Base-by-base conservation (phyloP, 2,888 invertebrate genomes). In the Pammene aurita region DNA sequence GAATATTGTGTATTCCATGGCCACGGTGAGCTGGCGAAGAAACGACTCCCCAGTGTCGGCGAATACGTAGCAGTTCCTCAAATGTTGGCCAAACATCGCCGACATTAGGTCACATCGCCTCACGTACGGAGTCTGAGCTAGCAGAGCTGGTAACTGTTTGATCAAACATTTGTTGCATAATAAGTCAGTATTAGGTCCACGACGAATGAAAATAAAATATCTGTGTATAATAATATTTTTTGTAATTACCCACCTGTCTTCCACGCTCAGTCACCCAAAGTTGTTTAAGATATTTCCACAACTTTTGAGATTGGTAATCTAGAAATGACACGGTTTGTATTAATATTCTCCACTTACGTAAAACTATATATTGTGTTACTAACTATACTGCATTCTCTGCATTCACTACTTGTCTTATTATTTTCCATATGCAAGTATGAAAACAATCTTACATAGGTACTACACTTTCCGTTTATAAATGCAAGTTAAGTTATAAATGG, bases 231-330 rank as follows among this genome's bases (percentile, higher is more conserved):
- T 7, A 16, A 6, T 10, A 34, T n/a, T 5, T 7, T 35, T 41
- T 11, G 5, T 34, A 41, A 7, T 1, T 75, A 93, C n/a, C n/a
- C n/a, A n/a, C 93, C 87, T 93, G 93, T 61, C 89, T 80, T 2
- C 93, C 93, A n/a, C 89, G 86, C 72, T 92, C 92, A 6, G 88
- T 84, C 0, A 85, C 81, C 94, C 94, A 94, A 64, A 93, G 84
- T 72, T 92, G 87, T 54, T 85, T 84, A 18, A 93, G 84, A 74
- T 94, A 93, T 64, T 84, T 83, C 88, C 89, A 89, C 76, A 93
- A 87, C 74, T 92, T 93, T 72, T 87, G 84, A 71, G 92, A 78
- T 77, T 93, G 93, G 76, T 91, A 93, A 75, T 75, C 90, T 87
- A 41, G 55, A 70, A 60, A 26, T 44, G 42, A 14, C 41, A n/a